A percentile compares a stretch with the other conserved stretches of the same genome.
Evolutionary conservation across 1,140 invertebrate species (phyloP).

Genomic region (Rhopalosiphum maidis): DNA sequence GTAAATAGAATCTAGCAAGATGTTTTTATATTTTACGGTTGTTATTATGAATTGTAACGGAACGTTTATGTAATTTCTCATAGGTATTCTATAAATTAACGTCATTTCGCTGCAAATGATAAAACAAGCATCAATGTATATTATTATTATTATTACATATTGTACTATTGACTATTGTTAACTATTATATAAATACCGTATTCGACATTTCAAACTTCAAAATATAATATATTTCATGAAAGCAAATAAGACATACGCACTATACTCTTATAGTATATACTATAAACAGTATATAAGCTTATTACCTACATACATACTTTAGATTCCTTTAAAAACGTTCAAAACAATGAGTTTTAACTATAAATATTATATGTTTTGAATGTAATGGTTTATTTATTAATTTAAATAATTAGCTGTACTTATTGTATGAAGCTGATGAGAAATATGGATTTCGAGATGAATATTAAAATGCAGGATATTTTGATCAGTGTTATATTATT

Average conservation of each 20-base stretch:
- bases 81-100: neutral
- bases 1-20: neutral
- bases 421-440: too few species aligned
- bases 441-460: neutral
- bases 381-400: neutral
- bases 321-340: neutral
- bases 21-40: conserved; percentile 14
- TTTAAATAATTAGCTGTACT: neutral
- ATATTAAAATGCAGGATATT: neutral
- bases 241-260: neutral
- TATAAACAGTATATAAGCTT: too few species aligned
- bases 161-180: neutral
- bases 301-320: too few species aligned
- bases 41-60: conserved; percentile 17
- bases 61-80: conserved; percentile 18
- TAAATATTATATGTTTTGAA: neutral
- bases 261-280: neutral
- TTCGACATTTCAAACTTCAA: neutral
- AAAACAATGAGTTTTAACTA: neutral
- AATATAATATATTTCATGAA: neutral
- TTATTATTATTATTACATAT: neutral
- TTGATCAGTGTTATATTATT: neutral
- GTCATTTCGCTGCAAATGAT: neutral
- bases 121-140: neutral
- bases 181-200: neutral